Percentiles rank a stretch among this genome's conserved stretches.
These are phyloP conservation scores for Barnardius zonarius DNA, from an alignment of 2,113 vertebrate genomes.

Conservation along the genomic window DNA sequence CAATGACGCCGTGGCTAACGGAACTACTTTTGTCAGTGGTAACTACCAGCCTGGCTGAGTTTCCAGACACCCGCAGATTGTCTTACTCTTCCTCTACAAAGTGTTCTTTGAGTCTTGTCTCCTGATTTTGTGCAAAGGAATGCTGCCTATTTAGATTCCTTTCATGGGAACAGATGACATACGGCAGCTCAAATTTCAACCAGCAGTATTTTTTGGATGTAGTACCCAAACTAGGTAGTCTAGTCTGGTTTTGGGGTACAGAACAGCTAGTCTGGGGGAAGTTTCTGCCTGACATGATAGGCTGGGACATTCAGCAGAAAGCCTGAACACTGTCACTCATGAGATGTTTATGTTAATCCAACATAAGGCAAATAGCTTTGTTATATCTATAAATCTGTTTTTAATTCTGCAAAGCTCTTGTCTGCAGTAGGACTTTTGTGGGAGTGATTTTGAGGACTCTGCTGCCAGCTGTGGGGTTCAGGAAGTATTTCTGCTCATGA, in stretches of 20 bases:
- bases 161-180: not conserved
- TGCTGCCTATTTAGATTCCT: fast-evolving
- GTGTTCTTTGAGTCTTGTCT: not conserved
- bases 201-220: not conserved
- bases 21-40: not conserved
- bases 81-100: not conserved
- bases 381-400: not conserved
- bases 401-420: not conserved
- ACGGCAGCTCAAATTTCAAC: not conserved
- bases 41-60: not conserved
- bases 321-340: fast-evolving
- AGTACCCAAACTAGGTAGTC: not conserved
- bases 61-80: not conserved
- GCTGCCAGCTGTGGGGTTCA: not conserved
- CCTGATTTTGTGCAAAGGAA: not conserved
- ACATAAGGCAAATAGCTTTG: not conserved
- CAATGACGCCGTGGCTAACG: not conserved
- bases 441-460: not conserved
- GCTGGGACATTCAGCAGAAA: not conserved
- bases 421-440: not conserved
- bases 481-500: not conserved
- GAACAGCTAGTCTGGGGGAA: not conserved
- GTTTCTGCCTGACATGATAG: not conserved
- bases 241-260: not conserved
- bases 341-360: not conserved